Base-by-base conservation (phyloP, 2,797 vertebrate genomes). In the Sebastes vulpes region DNA sequence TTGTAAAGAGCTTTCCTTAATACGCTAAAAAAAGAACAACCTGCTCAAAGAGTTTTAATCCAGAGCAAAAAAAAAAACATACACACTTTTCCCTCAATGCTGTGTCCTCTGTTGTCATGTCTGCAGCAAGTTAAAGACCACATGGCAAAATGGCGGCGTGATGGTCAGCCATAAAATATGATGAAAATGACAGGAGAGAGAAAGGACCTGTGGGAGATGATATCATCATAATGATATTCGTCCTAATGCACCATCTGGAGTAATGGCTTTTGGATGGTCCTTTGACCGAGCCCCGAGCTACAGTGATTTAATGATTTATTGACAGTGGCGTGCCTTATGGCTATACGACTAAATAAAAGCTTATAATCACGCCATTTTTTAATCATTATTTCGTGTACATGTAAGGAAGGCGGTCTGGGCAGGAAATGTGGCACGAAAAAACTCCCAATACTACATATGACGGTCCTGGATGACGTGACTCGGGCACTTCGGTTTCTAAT, bases 191-290 rank as follows among this genome's bases (percentile, higher is more conserved):
- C 65, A 70, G 77, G 61, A 32, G 65, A 66, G 31, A 65, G 79
- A 81, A 71, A 54, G 78, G 83, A 84, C 89, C 89, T 79, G 80
- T 84, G 85, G 90, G 88, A 90, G 88, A 89, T 83, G 84, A 89
- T 86, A 88, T 88, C 88, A 91, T 83, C 78, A 57, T 90, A 88
- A 93, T 90, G 83, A 89, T 84, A 86, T 86, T 88, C 85, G 83
- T 89, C 88, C 84, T 86, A 92, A 91, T 90, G 91, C 77, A 83
- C 92, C 91, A 89, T 91, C 91, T 92, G 92, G 86, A 88, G 85
- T 93, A 89, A 92, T 89, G 92, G 88, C 81, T 91, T 90, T 84
- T 58, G 87, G 88, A 89, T 85, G 83, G 86, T 79, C 67, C 85
- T 89, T 60, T 91, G 93, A 92, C 92, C 89, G 46, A 85, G 83